Percentiles rank a stretch among this genome's conserved stretches.
Conservation (phyloP, 2,888 invertebrate genomes). For the Cremastinae sp. region DNA sequence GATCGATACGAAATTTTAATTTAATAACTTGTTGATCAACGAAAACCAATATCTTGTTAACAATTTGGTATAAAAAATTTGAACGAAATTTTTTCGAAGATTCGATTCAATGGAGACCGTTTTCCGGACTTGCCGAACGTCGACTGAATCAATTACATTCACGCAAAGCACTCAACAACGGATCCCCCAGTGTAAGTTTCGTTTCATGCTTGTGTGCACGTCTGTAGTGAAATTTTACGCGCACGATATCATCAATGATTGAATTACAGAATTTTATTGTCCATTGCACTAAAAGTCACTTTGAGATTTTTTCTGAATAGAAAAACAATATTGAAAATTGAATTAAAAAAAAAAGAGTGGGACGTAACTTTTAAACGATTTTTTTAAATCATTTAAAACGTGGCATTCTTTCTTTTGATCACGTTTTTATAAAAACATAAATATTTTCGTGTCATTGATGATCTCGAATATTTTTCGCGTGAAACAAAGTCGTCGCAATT, state of each 20-base stretch:
- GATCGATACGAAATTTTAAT: background rate
- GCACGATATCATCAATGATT: background rate
- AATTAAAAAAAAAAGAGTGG: too few species aligned
- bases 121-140: conserved; percentile 47
- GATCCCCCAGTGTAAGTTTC: conserved; percentile 30
- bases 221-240: background rate
- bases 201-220: background rate
- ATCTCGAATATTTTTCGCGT: background rate
- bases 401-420: too few species aligned
- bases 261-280: background rate
- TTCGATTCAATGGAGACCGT: conserved; percentile 43
- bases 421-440: too few species aligned
- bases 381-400: too few species aligned
- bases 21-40: background rate
- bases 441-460: background rate
- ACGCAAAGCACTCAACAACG: conserved; percentile 34
- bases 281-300: background rate
- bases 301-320: background rate
- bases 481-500: conserved; percentile 1
- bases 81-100: background rate
- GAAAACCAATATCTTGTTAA: too few species aligned
- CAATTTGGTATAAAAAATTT: conserved; percentile 2
- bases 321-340: too few species aligned
- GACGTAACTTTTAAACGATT: too few species aligned
- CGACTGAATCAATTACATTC: conserved; percentile 62